A percentile compares a stretch with the other conserved stretches of the same genome.
These are phyloP conservation scores for Propithecus coquereli DNA, from an alignment of 2,113 vertebrate genomes.

Conservation along the genomic window DNA sequence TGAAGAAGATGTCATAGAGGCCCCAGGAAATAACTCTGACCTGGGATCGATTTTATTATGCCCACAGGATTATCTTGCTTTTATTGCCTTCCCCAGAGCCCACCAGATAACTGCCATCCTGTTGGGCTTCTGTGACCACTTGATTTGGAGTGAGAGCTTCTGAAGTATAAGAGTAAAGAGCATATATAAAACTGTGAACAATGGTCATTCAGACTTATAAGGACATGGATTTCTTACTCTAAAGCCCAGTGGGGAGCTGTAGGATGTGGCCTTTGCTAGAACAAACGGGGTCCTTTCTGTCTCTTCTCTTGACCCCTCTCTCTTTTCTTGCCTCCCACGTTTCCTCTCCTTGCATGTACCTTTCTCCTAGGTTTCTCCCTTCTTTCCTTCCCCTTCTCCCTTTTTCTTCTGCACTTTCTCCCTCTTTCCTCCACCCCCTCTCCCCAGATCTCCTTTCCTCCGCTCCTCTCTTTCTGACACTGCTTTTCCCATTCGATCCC, in stretches of 20 bases:
- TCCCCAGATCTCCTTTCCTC: background rate
- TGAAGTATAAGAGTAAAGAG: background rate
- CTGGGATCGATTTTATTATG: background rate
- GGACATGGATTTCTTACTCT: background rate
- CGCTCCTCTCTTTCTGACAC: background rate
- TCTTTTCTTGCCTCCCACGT: fast-evolving
- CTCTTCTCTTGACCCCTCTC: background rate
- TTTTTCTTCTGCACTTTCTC: background rate
- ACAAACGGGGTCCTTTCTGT: too few species aligned
- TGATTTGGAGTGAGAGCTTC: background rate
- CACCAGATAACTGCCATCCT: background rate
- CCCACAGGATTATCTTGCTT: background rate
- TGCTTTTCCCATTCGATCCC: background rate
- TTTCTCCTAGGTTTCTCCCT: background rate
- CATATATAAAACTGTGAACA: too few species aligned
- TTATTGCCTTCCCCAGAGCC: background rate
- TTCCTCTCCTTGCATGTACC: background rate
- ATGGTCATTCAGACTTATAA: background rate
- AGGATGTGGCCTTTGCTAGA: background rate
- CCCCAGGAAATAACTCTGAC: background rate
- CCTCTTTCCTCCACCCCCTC: background rate
- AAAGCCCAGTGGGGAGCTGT: background rate
- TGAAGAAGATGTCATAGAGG: background rate
- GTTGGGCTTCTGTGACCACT: background rate
- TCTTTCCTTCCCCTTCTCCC: background rate